Evolutionary conservation across 1,140 invertebrate genomes (phyloP), one percentile per base, ranked within the genome.

Genomic region (Pararge aegeria): DNA sequence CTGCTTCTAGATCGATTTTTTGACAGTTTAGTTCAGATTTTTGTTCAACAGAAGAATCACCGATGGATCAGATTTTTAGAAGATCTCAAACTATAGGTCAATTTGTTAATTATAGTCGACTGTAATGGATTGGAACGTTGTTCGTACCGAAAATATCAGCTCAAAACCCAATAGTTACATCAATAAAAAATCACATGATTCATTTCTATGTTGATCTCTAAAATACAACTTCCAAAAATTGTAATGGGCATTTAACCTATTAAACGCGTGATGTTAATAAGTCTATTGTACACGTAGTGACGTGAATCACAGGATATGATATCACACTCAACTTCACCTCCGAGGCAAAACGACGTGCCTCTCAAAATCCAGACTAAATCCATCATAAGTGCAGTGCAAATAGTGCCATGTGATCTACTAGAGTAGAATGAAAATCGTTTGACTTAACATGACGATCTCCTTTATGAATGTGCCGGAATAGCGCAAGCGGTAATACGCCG

Each of bases 231-330:
- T 30, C 52, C 24, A 67, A 73, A 78, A 75, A 69, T 48, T 63
- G 58, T 78, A 83, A 78, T 78, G 70, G 68, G 64, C 73, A 82
- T 69, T 81, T 81, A 79, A 82, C 78, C 81, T 78, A 83, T 74
- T 83, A 83, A 83, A 70, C 66, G 57, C 46, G 73, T 68, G 64
- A 70, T 64, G 72, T 70, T 70, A 73, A 70, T 64, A 68, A 68
- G 55, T 57, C 54, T n/a, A 34, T 34, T 19, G 18, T 42, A 55
- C 48, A 65, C 60, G 55, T 64, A 53, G 63, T 59, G 59, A 68
- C 53, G 66, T 86, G 80, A 84, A 74, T 83, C 75, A 81, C 75
- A 73, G 78, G 74, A 80, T 77, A 82, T 89, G 86, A 89, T 85
- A 86, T 87, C 84, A 89, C 70, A 84, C 68, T 44, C 61, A 61